These are phyloP conservation scores for Gymnothorax reevesii DNA, from an alignment of 2,797 vertebrate species.

Conservation along the genomic window DNA sequence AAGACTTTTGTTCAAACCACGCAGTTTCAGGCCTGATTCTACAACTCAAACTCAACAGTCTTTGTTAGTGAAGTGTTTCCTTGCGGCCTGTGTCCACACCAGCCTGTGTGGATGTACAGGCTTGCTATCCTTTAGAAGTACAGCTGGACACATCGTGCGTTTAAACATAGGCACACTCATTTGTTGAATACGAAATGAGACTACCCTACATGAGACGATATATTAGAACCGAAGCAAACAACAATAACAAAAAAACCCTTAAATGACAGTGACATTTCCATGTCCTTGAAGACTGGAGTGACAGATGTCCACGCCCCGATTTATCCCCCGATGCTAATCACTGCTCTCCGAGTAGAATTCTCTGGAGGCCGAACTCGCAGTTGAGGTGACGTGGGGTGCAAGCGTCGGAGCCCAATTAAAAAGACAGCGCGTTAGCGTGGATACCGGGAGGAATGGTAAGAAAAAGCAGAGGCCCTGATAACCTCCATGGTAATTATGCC, in stretches of 20 bases:
- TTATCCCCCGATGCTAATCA: conserved; percentile 59
- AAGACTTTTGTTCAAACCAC: too few relatives aligned
- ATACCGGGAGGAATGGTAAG: conserved; percentile 35
- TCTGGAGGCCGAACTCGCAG: conserved; percentile 55
- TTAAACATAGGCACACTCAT: not conserved
- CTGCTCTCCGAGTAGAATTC: conserved; percentile 45
- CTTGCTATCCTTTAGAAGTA: not conserved
- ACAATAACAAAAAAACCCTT: not conserved
- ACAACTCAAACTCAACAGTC: too few relatives aligned
- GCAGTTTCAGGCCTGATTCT: too few relatives aligned
- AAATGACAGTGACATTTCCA: not conserved
- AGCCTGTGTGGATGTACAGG: too few relatives aligned
- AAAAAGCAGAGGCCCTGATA: conserved; percentile 33
- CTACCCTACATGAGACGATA: not conserved
- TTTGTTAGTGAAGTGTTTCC: too few relatives aligned
- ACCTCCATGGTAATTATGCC: conserved; percentile 42
- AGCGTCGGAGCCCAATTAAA: conserved; percentile 47
- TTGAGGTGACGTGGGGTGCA: conserved; percentile 58
- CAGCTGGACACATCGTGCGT: not conserved
- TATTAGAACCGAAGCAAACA: not conserved
- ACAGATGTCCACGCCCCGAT: conserved; percentile 53
- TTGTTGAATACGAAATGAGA: not conserved
- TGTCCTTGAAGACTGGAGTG: conserved; percentile 13
- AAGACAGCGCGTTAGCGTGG: conserved; percentile 12
- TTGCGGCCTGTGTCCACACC: too few relatives aligned